phyloP scores from a whole-genome alignment of 2,797 vertebrate genomes.

The Epinephelus malabaricus region DNA sequence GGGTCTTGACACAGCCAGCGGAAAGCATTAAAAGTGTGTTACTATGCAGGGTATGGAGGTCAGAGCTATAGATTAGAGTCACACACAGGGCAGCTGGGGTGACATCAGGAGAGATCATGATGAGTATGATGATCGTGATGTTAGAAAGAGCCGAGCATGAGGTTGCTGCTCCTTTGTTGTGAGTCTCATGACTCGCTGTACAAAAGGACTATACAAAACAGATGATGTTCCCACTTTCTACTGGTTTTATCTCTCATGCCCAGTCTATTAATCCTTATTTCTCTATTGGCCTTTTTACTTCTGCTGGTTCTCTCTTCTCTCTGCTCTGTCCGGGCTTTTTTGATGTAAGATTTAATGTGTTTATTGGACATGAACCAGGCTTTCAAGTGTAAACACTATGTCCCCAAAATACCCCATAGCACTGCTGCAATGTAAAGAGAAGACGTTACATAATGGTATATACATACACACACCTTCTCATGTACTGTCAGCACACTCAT shows the following conservation, averaged over 20 bases:
- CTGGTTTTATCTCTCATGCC: not conserved
- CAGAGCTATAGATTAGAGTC: slow-evolving; percentile 35
- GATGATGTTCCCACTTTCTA: not conserved
- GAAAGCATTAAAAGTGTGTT: slow-evolving; percentile 55
- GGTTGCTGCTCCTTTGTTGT: slow-evolving; percentile 12
- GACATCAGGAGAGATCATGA: slow-evolving; percentile 26
- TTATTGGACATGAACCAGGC: slow-evolving; percentile 19
- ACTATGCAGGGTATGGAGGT: slow-evolving; percentile 29
- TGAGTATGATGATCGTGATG: slow-evolving; percentile 7
- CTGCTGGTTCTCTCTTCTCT: not conserved
- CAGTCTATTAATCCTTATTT: slow-evolving; percentile 5
- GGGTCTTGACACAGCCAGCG: slow-evolving; percentile 48
- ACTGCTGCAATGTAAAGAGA: not conserved
- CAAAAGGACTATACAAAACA: not conserved
- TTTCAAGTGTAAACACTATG: slow-evolving; percentile 4
- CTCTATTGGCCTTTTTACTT: not conserved
- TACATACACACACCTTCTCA: not conserved
- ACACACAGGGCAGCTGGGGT: slow-evolving; percentile 24
- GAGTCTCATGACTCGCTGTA: slow-evolving; percentile 10
- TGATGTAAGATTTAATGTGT: slow-evolving; percentile 5
- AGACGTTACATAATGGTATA: slow-evolving; percentile 24
- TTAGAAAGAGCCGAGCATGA: not conserved
- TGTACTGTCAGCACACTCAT: not conserved
- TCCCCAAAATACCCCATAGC: not conserved
- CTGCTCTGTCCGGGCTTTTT: not conserved